phyloP scores from a whole-genome alignment of 2,888 invertebrate species.

The Cephalotes varians region DNA sequence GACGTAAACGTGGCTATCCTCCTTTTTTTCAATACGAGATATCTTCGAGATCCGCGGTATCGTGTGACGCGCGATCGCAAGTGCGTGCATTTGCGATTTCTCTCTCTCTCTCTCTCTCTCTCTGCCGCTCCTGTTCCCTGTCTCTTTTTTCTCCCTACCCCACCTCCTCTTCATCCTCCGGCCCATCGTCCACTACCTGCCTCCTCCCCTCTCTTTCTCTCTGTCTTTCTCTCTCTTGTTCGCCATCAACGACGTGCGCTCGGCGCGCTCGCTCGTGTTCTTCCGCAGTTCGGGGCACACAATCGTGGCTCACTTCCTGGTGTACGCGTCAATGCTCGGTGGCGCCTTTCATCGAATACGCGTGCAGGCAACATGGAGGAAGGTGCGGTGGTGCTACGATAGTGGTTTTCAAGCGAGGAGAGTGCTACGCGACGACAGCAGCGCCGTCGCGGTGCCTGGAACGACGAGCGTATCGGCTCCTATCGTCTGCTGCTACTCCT shows the following conservation, averaged over 20 bases:
- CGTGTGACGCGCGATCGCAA: constrained; percentile 47
- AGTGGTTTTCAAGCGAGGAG: constrained; percentile 73
- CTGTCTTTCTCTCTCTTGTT: neutral
- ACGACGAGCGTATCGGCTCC: constrained; percentile 66
- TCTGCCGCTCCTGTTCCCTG: constrained; percentile 18
- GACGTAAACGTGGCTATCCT: constrained; percentile 40
- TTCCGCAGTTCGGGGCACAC: constrained; percentile 2
- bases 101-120: neutral
- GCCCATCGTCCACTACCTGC: constrained; percentile 12
- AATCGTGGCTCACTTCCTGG: constrained; percentile 52
- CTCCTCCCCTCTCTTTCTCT: neutral
- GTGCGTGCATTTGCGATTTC: constrained; percentile 20
- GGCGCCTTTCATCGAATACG: constrained; percentile 62
- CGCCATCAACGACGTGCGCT: constrained; percentile 24
- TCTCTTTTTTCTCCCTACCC: constrained; percentile 11
- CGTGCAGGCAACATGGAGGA: constrained; percentile 75
- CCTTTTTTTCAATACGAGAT: constrained; percentile 37
- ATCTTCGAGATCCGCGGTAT: constrained; percentile 39
- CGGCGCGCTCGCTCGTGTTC: constrained; percentile 23
- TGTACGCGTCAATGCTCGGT: constrained; percentile 70
- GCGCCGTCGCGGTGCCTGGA: constrained; percentile 66
- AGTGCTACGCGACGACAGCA: constrained; percentile 51
- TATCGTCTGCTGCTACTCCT: constrained; percentile 63
- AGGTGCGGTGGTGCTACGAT: constrained; percentile 76
- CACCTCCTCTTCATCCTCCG: constrained; percentile 7